Evolutionary conservation across 2,113 vertebrate genomes (phyloP), one percentile per base, ranked within the genome.

Genomic region (Lycocorax pyrrhopterus): DNA sequence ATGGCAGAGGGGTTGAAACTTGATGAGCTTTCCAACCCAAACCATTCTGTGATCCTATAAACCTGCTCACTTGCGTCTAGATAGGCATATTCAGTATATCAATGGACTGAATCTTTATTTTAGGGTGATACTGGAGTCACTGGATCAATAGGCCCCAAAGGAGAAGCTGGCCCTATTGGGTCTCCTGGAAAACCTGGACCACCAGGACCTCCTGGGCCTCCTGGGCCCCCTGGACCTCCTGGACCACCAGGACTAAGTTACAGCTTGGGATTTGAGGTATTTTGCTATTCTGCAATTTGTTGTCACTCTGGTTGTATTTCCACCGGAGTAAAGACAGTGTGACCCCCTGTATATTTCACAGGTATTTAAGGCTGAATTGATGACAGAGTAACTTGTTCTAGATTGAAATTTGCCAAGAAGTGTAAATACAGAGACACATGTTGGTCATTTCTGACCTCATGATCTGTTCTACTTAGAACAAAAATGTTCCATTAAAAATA

Each of bases 91-190:
- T 47, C 59, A 43, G 11, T 53, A 32, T 79, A 52, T 71, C 43
- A 55, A 53, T 23, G 90, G 39, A 29, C 30, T 78, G 43, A 52
- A 26, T 10, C 93, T 94, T 95, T 94, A 51, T 82, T 97, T 94
- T 59, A 99, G 99, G 99, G 99, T 68, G 99, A 99, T 72, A 90
- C 89, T 26, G 99, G 99, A 53, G 92, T 81, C 64, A 81, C 92
- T 96, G 99, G 99, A 56, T 93, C 98, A 64, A 97, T 98, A 83
- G 99, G 99, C 4, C 85, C 97, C 20, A 97, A 97, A 46, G 99
- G 99, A 30, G 91, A 97, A 92, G 87, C 96, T 9, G 99, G 99
- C 79, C 81, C 97, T 87, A 94, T 97, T 75, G 99, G 99, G 4
- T 92, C 83, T 63, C 97, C 97, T 32, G 99, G 99, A 29, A 88